A percentile compares a stretch with the other conserved stretches of the same genome.
phyloP scores from a whole-genome alignment of 2,113 vertebrate species.

The Heptranchias perlo region DNA sequence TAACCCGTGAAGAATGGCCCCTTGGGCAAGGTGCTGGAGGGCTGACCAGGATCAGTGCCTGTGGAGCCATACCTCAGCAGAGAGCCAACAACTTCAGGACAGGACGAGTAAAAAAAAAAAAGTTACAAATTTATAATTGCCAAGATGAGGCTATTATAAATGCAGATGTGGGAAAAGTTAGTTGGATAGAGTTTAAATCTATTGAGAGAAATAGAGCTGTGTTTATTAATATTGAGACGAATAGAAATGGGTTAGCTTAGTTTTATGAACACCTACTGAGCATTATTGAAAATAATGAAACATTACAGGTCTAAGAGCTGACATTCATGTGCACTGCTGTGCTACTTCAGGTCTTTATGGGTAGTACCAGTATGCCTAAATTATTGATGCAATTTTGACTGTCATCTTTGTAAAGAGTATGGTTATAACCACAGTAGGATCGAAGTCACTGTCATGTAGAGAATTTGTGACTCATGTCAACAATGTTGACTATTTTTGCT shows the following conservation, averaged over 20 bases:
- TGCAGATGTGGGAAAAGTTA: background rate
- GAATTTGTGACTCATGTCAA: slow-evolving; percentile 13
- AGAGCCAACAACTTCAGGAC: background rate
- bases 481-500: slow-evolving; percentile 18
- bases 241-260: background rate
- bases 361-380: background rate
- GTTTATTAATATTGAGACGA: background rate
- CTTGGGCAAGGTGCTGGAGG: background rate
- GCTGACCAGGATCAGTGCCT: background rate
- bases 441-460: background rate
- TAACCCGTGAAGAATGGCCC: background rate
- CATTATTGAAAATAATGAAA: background rate
- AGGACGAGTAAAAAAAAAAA: background rate
- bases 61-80: background rate
- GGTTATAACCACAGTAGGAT: background rate
- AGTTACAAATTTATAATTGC: background rate
- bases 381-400: slow-evolving; percentile 22
- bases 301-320: background rate
- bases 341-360: background rate
- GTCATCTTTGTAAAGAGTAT: slow-evolving; percentile 20
- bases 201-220: background rate
- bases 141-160: background rate
- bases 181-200: background rate
- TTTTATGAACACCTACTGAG: background rate
- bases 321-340: background rate